These are phyloP conservation scores for Gymnarchus niloticus DNA, from an alignment of 2,113 vertebrate genomes.

Conservation along the genomic window DNA sequence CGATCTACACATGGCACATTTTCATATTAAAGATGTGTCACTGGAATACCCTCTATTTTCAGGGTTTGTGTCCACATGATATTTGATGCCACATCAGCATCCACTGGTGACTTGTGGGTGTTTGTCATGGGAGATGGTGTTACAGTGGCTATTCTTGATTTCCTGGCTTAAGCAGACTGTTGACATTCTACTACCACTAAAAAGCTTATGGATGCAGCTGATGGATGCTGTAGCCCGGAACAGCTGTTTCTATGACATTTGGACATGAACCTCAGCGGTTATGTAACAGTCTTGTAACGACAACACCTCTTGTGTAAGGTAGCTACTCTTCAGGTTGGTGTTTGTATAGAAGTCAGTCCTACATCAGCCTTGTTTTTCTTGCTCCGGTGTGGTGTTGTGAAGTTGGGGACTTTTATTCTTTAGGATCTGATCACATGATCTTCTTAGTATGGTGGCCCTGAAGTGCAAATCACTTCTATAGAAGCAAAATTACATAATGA, in stretches of 20 bases:
- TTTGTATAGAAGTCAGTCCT: no score
- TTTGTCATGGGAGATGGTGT: background rate
- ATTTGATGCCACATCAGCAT: background rate
- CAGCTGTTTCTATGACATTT: background rate
- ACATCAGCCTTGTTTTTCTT: no score
- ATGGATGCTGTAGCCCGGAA: background rate
- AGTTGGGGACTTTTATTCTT: no score
- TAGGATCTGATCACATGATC: no score
- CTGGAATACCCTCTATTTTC: background rate
- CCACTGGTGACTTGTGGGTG: background rate
- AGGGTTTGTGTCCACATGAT: background rate
- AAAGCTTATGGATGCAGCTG: background rate
- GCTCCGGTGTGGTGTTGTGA: no score
- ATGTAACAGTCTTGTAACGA: background rate
- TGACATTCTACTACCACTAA: background rate
- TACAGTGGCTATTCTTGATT: background rate
- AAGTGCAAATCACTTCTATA: no score
- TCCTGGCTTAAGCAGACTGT: background rate
- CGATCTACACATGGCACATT: background rate
- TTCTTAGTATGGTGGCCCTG: no score
- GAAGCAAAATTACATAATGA: no score
- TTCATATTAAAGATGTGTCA: background rate
- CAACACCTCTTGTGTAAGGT: background rate
- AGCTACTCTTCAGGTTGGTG: no score
- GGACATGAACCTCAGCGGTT: background rate